Base-by-base conservation (phyloP, 1,140 invertebrate genomes). In the Ruditapes philippinarum region DNA sequence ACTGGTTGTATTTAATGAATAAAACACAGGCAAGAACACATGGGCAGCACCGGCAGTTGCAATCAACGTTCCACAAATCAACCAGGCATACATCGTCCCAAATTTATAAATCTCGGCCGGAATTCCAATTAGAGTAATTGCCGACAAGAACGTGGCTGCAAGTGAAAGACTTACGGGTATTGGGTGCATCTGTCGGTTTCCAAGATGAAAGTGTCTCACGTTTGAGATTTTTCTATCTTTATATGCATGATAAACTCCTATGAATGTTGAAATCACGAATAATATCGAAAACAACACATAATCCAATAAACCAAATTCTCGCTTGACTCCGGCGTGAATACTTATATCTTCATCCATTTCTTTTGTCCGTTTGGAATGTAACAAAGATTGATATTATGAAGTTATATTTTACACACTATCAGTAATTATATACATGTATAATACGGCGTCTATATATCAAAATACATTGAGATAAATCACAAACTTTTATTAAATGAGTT, bases 61-160 rank as follows among this genome's bases (percentile, higher is more conserved):
- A 0, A 94, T 57, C 25, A 91, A 68, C 51, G 92, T 91, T 0
- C 91, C 84, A 11, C 94, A 17, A 12, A 88, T 68, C n/a, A 92
- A 54, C 33, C 62, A 93, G 19, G 81, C 76, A 62, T 92, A 94
- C 91, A 92, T 91, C 2, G 92, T 92, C n/a, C 92, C 92, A 82
- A 90, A 91, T 42, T 88, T 81, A 70, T 94, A 94, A 25, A 94
- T 89, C 90, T 94, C 94, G 7, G 74, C 82, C 7, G 93, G 90
- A 14, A 80, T 92, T 14, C 98, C 98, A 31, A 99, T 96, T 17
- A 99, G 95, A 0, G 98, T 98, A 22, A 99, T 97, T 14, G 98
- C 98, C 0, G 98, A 99, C 98, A 99, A 98, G 93, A 99, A 99
- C 45, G 98, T 98, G 95, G 95, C 91, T 51, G 93, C 80, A 74